Evolutionary conservation across 2,113 vertebrate genomes (phyloP), one percentile per base, ranked within the genome.

Genomic region (Silurus glanis): DNA sequence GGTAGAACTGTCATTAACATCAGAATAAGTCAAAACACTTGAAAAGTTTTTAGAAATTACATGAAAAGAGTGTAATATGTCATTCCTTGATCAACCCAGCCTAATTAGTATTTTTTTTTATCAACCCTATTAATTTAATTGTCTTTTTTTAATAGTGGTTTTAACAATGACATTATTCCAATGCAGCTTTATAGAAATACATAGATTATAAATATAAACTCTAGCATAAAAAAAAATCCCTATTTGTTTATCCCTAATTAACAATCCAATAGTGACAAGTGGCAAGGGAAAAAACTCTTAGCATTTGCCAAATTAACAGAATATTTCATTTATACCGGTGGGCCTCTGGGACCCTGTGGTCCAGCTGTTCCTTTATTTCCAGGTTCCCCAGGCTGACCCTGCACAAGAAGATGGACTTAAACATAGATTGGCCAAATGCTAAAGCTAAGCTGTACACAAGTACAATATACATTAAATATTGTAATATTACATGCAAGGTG

Each of bases 331-430:
- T 95, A 92, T 83, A 98, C 96, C 85, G 94, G 91, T 49, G 89
- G 64, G 64, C 97, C 97, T 91, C 95, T 93, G 3, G 69, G 55
- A 83, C 97, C 97, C 66, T 9, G 45, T 3, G 84, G 76, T 85
- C 97, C 96, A 21, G 0, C 9, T 0, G 8, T 45, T 6, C 97
- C 97, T 79, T 90, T 91, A 21, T 45, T 88, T 71, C 96, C 96
- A 2, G 79, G 28, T 25, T 94, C 94, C 87, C 97, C 96, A 72
- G 88, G 86, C 84, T 97, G 96, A 79, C 97, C 96, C 97, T 98
- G 88, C 8, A 91, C 84, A 55, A 83, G 51, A 53, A 91, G 23
- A 85, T 71, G 13, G 3, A 25, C 8, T 47, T 72, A 17, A 9
- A 47, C 37, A 47, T 67, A 2, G 9, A 67, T 67, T 25, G 25